A percentile compares a stretch with the other conserved stretches of the same genome.
Evolutionary conservation across 1,140 invertebrate species (phyloP).

Genomic region (Eulimnadia texana): DNA sequence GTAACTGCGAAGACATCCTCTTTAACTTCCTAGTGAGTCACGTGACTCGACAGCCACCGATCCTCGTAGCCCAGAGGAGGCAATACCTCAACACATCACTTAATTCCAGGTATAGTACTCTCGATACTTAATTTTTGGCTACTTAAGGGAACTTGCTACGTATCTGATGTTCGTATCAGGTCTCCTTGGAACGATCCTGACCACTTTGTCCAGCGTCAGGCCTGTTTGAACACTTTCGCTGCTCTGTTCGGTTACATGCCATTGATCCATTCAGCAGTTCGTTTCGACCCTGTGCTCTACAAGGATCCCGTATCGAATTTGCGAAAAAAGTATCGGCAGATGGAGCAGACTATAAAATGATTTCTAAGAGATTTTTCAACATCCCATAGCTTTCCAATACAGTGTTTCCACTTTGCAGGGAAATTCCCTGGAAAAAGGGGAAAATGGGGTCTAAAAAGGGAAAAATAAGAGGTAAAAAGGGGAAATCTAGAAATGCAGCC

Average conservation of each 20-base stretch:
- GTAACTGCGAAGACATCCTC: conserved; percentile 92
- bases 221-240: conserved; percentile 84
- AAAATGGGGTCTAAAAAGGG: too few relatives aligned
- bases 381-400: too few relatives aligned
- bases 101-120: conserved; percentile 24
- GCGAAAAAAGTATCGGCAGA: conserved; percentile 88
- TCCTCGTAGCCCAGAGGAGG: conserved; percentile 89
- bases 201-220: conserved; percentile 77
- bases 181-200: conserved; percentile 82
- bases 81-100: conserved; percentile 64
- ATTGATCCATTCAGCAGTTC: conserved; percentile 67
- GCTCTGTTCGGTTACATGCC: conserved; percentile 93
- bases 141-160: not conserved
- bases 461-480: too few relatives aligned
- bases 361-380: too few relatives aligned
- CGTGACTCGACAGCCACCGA: conserved; percentile 76
- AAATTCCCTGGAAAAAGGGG: too few relatives aligned
- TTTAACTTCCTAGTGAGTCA: conserved; percentile 92
- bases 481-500: too few relatives aligned
- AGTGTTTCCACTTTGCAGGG: too few relatives aligned
- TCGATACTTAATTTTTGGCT: not conserved
- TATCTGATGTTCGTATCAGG: conserved; percentile 24
- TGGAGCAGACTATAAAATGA: too few relatives aligned
- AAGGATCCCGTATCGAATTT: conserved; percentile 90
- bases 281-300: conserved; percentile 86